Base-by-base conservation (phyloP, 1,140 invertebrate genomes). In the Bombus picipes region DNA sequence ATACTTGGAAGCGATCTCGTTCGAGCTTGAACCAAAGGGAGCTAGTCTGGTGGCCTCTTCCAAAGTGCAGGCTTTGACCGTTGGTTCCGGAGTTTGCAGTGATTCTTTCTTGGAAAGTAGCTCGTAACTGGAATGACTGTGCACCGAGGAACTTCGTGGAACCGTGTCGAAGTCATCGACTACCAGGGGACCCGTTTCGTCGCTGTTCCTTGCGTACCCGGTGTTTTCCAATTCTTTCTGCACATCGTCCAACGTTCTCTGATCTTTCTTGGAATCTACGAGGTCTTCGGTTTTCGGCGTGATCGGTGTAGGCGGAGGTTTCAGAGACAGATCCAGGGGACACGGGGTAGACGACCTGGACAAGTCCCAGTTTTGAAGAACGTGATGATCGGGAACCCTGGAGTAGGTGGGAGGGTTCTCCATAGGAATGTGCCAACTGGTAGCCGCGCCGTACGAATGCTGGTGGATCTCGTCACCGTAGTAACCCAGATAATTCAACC, bases 291-390 rank as follows among this genome's bases (percentile, higher is more conserved):
- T 84, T 18, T 78, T 86, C 12, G 92, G 89, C 6, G 86, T 92
- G 15, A 78, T 85, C 12, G 85, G 88, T 34, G 87, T 77, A 18
- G 72, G 89, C n/a, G 75, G 74, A 2, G 95, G 89, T 73, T 96
- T 96, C 41, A 96, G 53, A 8, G 95, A 96, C 8, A 96, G 79
- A 75, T 96, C 96, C 75, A 96, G 85, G 0, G 95, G 95, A 62
- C 91, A 92, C 10, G 94, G 94, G 5, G 91, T 94, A 2, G 89
- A 70, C 0, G 92, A 82, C 5, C 90, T 83, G 22, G 88, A 76
- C 13, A 86, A 13, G 3, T 92, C 91, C 90, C 90, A 93, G 1
- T 87, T 65, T 5, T 85, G 91, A n/a, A 92, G 75, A 32, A 86
- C 83, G 75, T 91, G 92, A 13, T 73, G 78, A 0, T 87, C 71